phyloP scores from a whole-genome alignment of 2,797 vertebrate species.

The Synaphobranchus kaupii region DNA sequence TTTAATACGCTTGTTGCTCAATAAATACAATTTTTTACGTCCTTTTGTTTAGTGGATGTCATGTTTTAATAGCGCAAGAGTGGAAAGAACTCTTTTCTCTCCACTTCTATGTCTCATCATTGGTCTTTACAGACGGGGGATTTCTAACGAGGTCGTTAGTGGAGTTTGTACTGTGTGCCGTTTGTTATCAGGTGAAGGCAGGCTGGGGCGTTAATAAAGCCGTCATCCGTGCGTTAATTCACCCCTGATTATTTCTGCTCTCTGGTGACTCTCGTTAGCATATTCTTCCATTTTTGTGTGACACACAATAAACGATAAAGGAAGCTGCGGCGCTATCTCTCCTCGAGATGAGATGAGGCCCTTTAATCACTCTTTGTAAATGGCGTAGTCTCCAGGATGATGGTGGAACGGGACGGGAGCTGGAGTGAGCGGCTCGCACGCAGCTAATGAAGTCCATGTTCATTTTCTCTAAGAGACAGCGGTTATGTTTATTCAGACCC shows the following conservation, averaged over 20 bases:
- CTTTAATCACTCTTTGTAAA: constrained; percentile 6
- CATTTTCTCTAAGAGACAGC: background rate
- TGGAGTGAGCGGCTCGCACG: background rate
- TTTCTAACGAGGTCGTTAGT: constrained; percentile 65
- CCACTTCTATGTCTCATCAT: constrained; percentile 59
- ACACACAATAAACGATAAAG: constrained; percentile 26
- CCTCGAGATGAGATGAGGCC: constrained; percentile 12
- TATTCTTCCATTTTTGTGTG: constrained; percentile 45
- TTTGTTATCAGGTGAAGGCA: constrained; percentile 69
- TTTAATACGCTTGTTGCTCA: constrained; percentile 58
- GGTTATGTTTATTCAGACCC: background rate
- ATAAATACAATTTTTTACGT: constrained; percentile 55
- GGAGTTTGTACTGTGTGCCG: constrained; percentile 58
- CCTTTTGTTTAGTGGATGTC: constrained; percentile 42
- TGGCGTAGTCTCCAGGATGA: background rate
- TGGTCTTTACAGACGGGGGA: constrained; percentile 53
- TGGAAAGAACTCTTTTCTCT: constrained; percentile 38
- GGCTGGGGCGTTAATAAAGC: constrained; percentile 67
- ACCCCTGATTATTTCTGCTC: constrained; percentile 64
- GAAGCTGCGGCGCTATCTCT: constrained; percentile 2
- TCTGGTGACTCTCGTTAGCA: constrained; percentile 53
- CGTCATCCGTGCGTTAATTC: constrained; percentile 67
- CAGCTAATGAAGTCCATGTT: background rate
- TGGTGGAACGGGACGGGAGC: background rate
- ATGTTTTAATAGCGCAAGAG: constrained; percentile 41